Percentiles rank a stretch among this genome's conserved stretches.
Conservation (phyloP, 1,140 invertebrate genomes). For the Drusus annulatus region DNA sequence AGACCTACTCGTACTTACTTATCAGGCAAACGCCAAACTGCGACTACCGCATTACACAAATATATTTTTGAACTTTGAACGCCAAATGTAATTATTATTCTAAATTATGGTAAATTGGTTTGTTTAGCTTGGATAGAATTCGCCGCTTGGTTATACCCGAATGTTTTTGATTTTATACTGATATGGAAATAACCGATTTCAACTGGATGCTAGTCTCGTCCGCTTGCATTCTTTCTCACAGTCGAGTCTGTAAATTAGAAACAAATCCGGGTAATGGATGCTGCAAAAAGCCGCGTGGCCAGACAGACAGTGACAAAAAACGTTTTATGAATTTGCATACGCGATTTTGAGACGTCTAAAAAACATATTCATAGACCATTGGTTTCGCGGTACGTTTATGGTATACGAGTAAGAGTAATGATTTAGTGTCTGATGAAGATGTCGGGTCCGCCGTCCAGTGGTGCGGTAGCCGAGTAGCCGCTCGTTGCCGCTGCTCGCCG, state of each 20-base stretch:
- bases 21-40: too few relatives aligned
- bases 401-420: too few relatives aligned
- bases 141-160: too few relatives aligned
- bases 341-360: neutral
- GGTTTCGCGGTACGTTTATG: neutral
- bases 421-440: neutral
- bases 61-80: too few relatives aligned
- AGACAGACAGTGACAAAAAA: neutral
- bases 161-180: too few relatives aligned
- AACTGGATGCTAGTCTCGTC: neutral
- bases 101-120: too few relatives aligned
- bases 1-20: too few relatives aligned
- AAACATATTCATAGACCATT: slow-evolving; percentile 4
- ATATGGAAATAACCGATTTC: neutral
- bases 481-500: neutral
- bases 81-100: too few relatives aligned
- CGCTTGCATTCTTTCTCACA: neutral
- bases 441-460: neutral
- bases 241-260: neutral
- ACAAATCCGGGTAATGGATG: too few relatives aligned
- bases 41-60: too few relatives aligned
- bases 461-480: neutral
- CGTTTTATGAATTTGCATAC: neutral
- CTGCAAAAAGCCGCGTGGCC: neutral
- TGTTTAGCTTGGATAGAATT: too few relatives aligned